Conservation (phyloP, 2,797 vertebrate species). For the Mus minutoides region DNA sequence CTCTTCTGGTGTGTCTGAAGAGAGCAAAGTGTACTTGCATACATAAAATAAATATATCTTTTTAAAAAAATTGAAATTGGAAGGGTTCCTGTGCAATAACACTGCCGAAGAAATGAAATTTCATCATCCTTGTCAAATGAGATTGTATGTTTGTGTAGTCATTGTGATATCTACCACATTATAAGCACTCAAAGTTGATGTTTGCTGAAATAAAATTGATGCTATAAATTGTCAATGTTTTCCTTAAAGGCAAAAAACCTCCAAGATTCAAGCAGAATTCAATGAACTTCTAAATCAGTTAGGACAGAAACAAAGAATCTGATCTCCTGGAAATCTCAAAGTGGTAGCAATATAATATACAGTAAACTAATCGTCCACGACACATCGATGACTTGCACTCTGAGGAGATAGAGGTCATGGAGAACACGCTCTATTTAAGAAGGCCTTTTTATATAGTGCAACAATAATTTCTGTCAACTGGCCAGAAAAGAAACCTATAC, state of each 20-base stretch:
- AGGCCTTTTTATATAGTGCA: background rate
- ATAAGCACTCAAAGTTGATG: background rate
- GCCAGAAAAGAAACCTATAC: background rate
- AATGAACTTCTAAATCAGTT: background rate
- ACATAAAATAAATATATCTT: too few relatives aligned
- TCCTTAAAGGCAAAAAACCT: slow-evolving; percentile 28
- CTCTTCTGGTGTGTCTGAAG: too few relatives aligned
- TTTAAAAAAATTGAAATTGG: background rate
- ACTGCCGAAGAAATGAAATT: background rate
- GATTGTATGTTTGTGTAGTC: background rate
- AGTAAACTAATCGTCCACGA: background rate
- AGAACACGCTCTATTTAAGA: background rate
- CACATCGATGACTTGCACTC: background rate
- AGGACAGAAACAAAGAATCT: background rate
- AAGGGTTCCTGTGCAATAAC: background rate
- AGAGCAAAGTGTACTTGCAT: too few relatives aligned
- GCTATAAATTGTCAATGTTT: background rate
- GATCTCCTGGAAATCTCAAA: background rate
- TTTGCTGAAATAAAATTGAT: slow-evolving; percentile 38
- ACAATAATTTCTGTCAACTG: background rate
- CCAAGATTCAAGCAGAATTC: slow-evolving; percentile 39
- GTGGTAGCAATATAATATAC: background rate
- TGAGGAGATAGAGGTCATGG: background rate
- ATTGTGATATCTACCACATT: background rate
- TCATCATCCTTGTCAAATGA: background rate